Conservation (phyloP, 2,888 invertebrate genomes). For the Andricus quercusramuli region DNA sequence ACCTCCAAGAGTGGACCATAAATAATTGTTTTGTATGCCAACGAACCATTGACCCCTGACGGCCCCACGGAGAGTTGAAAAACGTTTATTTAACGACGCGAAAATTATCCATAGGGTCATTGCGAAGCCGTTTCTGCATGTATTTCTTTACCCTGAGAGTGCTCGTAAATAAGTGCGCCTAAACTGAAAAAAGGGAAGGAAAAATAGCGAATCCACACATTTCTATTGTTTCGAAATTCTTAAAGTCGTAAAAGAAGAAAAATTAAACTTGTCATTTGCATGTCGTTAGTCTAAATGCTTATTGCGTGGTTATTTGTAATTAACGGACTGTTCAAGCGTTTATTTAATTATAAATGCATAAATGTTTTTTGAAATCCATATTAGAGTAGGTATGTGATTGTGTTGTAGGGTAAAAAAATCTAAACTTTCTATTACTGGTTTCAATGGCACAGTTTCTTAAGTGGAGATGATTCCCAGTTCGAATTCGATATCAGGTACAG, state of each 20-base stretch:
- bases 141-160: slow-evolving; percentile 20
- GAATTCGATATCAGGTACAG: not conserved
- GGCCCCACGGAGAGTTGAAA: not conserved
- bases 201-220: not conserved
- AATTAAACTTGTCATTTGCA: not conserved
- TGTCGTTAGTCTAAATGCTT: not conserved
- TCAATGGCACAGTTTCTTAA: not conserved
- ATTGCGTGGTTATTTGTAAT: slow-evolving; percentile 5
- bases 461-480: not conserved
- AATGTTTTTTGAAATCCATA: not conserved
- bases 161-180: slow-evolving; percentile 9
- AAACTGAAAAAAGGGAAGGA: not conserved
- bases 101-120: slow-evolving; percentile 26
- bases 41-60: not conserved
- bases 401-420: not conserved
- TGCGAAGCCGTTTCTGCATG: slow-evolving; percentile 14
- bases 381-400: not conserved
- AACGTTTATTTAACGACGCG: slow-evolving; percentile 14
- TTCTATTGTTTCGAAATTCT: not conserved
- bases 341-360: not conserved
- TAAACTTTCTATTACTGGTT: not conserved
- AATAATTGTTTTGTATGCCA: not conserved
- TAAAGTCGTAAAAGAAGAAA: not conserved
- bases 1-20: not conserved
- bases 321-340: not conserved